phyloP scores from a whole-genome alignment of 2,888 invertebrate species.

The Gastrophysa polygoni region DNA sequence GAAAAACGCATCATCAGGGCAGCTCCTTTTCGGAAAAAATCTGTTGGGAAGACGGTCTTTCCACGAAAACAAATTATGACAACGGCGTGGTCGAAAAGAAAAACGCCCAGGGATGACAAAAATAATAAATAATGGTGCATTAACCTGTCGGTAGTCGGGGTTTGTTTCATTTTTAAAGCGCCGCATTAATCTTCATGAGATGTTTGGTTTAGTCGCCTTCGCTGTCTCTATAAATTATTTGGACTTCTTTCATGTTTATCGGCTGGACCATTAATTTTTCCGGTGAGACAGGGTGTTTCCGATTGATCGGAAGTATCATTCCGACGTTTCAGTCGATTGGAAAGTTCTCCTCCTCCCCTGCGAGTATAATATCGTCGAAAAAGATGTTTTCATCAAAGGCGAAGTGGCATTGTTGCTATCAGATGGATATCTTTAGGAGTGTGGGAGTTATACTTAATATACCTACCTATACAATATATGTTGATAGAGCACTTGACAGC shows the following conservation, averaged over 20 bases:
- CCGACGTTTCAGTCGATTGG: conserved; percentile 3
- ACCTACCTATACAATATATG: no score
- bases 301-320: not conserved
- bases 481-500: no score
- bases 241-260: conserved; percentile 30
- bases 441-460: no score
- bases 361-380: not conserved
- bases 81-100: conserved; percentile 19
- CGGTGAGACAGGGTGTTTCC: conserved; percentile 1
- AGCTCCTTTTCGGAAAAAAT: conserved; percentile 17
- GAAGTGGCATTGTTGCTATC: no score
- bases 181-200: conserved; percentile 48
- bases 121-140: conserved; percentile 51
- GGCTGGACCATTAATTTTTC: conserved; percentile 30
- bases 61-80: conserved; percentile 30
- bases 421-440: no score
- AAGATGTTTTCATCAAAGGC: not conserved
- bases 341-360: not conserved
- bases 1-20: not conserved
- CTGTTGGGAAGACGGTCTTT: conserved; percentile 20
- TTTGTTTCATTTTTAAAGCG: conserved; percentile 47
- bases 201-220: conserved; percentile 36
- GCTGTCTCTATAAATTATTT: conserved; percentile 40
- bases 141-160: conserved; percentile 46
- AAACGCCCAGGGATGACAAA: conserved; percentile 38